These are phyloP conservation scores for Aeoliscus strigatus DNA, from an alignment of 2,797 vertebrate genomes.

Conservation along the genomic window DNA sequence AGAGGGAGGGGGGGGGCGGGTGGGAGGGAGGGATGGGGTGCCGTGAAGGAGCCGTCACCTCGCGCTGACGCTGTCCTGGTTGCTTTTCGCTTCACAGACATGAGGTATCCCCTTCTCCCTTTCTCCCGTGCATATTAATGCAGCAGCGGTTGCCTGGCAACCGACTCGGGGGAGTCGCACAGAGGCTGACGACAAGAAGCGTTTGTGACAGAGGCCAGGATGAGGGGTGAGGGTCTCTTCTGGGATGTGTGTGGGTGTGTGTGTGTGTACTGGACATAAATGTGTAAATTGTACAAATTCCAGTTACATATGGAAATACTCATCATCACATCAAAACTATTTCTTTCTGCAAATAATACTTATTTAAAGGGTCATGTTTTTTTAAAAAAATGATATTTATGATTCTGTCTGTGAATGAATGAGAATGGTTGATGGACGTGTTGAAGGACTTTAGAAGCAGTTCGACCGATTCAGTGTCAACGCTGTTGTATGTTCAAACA, in stretches of 20 bases:
- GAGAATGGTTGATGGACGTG: no score
- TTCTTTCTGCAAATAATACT: no score
- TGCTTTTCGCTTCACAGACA: constrained; percentile 63
- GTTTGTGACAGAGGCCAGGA: constrained; percentile 68
- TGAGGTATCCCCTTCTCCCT: constrained; percentile 77
- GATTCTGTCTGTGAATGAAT: no score
- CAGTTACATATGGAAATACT: no score
- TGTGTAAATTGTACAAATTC: no score
- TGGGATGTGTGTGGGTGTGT: constrained; percentile 1
- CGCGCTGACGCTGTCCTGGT: constrained; percentile 52
- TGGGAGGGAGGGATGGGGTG: constrained; percentile 7
- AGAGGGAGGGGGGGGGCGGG: constrained; percentile 13
- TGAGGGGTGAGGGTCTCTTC: constrained; percentile 55
- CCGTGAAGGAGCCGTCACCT: constrained; percentile 47
- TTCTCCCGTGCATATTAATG: constrained; percentile 82
- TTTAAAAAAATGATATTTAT: no score
- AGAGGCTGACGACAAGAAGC: constrained; percentile 59
- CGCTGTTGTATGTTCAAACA: no score
- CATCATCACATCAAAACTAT: no score
- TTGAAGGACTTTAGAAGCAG: no score
- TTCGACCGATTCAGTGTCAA: no score
- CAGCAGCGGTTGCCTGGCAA: constrained; percentile 83
- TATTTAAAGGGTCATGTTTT: no score
- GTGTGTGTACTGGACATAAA: constrained; percentile 1
- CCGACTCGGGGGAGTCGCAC: constrained; percentile 80